These are phyloP conservation scores for Tiaroga cobitis DNA, from an alignment of 2,797 vertebrate species.

Conservation along the genomic window DNA sequence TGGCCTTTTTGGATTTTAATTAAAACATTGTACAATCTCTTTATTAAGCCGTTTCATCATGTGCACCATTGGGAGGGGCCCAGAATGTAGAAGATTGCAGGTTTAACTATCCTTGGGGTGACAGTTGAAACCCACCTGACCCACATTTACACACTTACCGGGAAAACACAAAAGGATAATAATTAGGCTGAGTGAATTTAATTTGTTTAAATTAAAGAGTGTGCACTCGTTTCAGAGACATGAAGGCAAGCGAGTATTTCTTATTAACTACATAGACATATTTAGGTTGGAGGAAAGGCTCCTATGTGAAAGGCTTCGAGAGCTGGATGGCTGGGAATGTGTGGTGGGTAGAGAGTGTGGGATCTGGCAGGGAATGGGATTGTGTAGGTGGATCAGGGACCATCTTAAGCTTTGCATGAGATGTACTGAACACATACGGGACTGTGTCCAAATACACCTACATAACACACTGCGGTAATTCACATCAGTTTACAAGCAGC, in stretches of 20 bases:
- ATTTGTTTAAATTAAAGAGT: neutral
- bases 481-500: neutral
- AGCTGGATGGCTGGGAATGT: constrained; percentile 16
- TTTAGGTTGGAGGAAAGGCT: neutral
- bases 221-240: neutral
- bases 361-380: constrained; percentile 22
- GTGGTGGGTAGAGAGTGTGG: constrained; percentile 44
- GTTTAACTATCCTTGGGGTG: neutral
- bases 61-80: neutral
- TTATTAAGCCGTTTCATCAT: neutral
- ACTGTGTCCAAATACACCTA: constrained; percentile 16
- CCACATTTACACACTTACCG: neutral
- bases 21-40: neutral
- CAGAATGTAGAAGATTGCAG: neutral
- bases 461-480: constrained; percentile 11
- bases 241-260: neutral
- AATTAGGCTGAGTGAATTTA: neutral
- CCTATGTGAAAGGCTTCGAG: neutral
- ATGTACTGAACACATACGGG: constrained; percentile 23
- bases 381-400: constrained; percentile 31
- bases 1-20: neutral
- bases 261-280: constrained; percentile 4
- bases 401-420: constrained; percentile 36
- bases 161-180: neutral
- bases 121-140: neutral